Percentiles rank a stretch among this genome's conserved stretches.
Conservation (phyloP, 2,888 invertebrate genomes). For the Dromius quadrimaculatus region DNA sequence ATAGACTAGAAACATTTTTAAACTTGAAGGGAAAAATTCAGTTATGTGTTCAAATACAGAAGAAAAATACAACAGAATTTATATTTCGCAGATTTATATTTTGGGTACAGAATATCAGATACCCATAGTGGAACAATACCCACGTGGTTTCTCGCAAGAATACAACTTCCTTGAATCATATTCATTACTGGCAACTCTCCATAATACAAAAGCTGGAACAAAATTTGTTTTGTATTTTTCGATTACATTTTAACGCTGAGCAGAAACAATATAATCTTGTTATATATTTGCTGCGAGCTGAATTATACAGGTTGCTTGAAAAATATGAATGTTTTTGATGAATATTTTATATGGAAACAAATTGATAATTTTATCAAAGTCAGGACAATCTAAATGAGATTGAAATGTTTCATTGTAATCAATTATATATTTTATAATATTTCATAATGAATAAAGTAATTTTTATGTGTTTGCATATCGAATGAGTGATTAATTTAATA, state of each 20-base stretch:
- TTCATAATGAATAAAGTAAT: conserved; percentile 3
- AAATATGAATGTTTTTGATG: neutral
- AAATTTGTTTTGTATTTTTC: conserved; percentile 17
- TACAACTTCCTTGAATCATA: conserved; percentile 20
- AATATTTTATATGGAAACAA: neutral
- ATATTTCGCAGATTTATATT: conserved; percentile 5
- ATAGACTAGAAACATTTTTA: neutral
- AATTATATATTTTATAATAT: conserved; percentile 13
- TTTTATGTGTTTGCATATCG: too few species aligned
- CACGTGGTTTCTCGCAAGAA: conserved; percentile 1
- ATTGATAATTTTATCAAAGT: conserved; percentile 4
- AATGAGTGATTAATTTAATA: conserved; percentile 14
- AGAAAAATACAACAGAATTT: conserved; percentile 23
- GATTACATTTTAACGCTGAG: conserved; percentile 23
- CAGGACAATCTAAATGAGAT: neutral
- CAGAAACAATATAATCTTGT: conserved; percentile 1
- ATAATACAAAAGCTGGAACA: conserved; percentile 17
- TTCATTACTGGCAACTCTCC: conserved; percentile 7
- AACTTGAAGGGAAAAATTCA: neutral
- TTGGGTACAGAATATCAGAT: conserved; percentile 2
- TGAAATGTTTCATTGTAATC: neutral
- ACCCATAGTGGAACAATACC: conserved; percentile 4
- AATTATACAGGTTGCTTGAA: neutral
- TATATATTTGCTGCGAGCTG: neutral
- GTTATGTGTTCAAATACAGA: conserved; percentile 15